Evolutionary conservation across 2,797 vertebrate species (phyloP), one percentile per base, ranked within the genome.

Genomic region (Presbytis comata): DNA sequence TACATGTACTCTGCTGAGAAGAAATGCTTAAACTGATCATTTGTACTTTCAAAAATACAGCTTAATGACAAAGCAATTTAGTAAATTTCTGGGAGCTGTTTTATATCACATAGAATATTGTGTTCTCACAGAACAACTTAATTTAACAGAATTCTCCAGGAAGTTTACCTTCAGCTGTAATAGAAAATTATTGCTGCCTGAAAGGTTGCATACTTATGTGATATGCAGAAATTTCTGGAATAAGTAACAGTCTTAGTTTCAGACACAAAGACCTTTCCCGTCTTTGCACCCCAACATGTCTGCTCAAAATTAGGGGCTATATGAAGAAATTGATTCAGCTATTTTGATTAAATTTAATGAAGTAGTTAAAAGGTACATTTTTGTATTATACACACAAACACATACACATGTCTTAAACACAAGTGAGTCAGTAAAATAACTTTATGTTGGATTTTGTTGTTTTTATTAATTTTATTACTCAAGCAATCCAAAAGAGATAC

Each of bases 21-120:
- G 67, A 93, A 97, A 92, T 91, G 70, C 50, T 94, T 95, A 81
- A 94, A 72, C 55, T 86, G 78, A 81, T 90, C 33, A 6, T 84
- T 85, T 82, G 81, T 36, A 70, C 89, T 93, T 96, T 93, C 55
- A 61, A 95, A 97, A 95, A 76, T 78, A 92, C 39, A 89, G 84
- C 50, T 89, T 89, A 81, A 88, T 84, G 87, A 88, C 95, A 96
- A 98, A 96, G 53, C 28, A 90, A 79, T 96, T 96, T 92, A 70
- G 76, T 84, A 74, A 93, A 92, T 96, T 90, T 70, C 57, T 85
- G 16, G 82, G 50, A 67, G 41, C 80, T 97, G 89, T 97, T 97
- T 95, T 82, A 50, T 53, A 76, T 93, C 92, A 96, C 64, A 55
- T 10, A n/a, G 80, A 67, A 26, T 50, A 33, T 76, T 94, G 75